Conservation (phyloP, 1,140 invertebrate genomes). For the Asobara japonica region DNA sequence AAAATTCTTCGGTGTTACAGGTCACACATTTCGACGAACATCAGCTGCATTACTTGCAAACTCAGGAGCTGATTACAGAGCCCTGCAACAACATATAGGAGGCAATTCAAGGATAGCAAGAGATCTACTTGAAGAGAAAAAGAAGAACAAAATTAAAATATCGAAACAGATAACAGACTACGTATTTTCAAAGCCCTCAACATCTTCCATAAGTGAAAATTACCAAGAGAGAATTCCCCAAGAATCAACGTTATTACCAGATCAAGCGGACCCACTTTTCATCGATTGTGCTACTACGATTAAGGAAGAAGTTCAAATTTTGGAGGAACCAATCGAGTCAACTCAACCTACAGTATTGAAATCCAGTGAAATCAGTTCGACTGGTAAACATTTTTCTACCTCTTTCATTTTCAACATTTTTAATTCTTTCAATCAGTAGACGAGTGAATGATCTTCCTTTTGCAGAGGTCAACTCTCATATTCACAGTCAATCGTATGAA, state of each 20-base stretch:
- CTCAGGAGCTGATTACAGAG: not conserved
- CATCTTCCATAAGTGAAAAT: not conserved
- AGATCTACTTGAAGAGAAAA: not conserved
- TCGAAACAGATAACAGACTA: not conserved
- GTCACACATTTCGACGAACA: not conserved
- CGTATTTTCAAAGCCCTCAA: not conserved
- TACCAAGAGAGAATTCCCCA: not conserved
- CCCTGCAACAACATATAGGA: not conserved
- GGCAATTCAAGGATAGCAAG: not conserved
- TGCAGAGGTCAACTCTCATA: no score
- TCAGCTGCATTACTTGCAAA: not conserved
- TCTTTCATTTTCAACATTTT: no score
- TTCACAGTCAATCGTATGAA: no score
- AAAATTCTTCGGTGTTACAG: no score
- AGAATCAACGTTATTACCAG: not conserved
- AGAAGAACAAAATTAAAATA: not conserved
- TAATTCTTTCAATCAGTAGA: no score
- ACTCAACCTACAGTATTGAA: not conserved
- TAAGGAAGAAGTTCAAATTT: not conserved
- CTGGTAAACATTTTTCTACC: not conserved
- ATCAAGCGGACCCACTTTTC: not conserved
- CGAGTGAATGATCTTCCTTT: no score
- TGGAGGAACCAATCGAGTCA: not conserved
- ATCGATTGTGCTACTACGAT: not conserved
- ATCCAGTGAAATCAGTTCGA: not conserved